Conservation (phyloP, 2,797 vertebrate genomes). For the Squalus acanthias region DNA sequence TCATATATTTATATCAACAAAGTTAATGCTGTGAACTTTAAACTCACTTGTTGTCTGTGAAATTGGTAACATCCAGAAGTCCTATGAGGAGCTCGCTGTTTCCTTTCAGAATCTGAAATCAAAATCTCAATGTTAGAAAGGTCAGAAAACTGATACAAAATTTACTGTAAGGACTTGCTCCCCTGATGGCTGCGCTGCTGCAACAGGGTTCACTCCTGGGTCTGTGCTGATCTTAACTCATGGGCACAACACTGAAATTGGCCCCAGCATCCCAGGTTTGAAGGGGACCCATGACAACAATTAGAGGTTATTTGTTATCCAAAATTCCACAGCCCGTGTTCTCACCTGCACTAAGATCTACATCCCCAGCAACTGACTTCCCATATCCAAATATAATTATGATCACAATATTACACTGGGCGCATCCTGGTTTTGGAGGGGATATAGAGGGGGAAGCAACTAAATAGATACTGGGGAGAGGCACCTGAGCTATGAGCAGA, state of each 20-base stretch:
- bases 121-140: conserved; percentile 40
- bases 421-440: neutral
- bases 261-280: neutral
- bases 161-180: neutral
- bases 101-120: conserved; percentile 81
- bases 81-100: conserved; percentile 64
- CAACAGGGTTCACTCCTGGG: neutral
- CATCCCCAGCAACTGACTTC: neutral
- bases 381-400: neutral
- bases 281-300: too few relatives aligned
- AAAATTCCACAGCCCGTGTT: neutral
- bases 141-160: neutral
- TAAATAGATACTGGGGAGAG: neutral
- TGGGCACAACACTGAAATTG: neutral
- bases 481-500: neutral
- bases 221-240: neutral
- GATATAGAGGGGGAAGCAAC: neutral
- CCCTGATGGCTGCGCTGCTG: neutral
- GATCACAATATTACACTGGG: neutral
- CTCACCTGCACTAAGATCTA: neutral
- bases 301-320: neutral
- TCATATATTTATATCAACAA: neutral
- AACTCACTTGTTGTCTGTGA: conserved; percentile 86
- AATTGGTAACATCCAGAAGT: conserved; percentile 77
- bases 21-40: neutral